Evolutionary conservation across 2,888 invertebrate species (phyloP).

Genomic region (Idaea straminata): DNA sequence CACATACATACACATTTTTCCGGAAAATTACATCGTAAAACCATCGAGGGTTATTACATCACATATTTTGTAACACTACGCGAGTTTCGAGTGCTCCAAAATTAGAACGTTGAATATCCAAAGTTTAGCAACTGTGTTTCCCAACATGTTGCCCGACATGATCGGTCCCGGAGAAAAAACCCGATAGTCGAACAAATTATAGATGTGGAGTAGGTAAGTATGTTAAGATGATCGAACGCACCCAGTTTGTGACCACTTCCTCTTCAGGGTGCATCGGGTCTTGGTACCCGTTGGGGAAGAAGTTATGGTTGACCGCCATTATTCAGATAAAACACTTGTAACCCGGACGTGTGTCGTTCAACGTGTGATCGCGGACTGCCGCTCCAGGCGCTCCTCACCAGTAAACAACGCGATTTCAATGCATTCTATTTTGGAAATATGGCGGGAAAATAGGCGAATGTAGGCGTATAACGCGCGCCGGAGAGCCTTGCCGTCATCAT

Average conservation of each 20-base stretch:
- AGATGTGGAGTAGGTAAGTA: conserved; percentile 21
- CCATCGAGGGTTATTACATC: conserved; percentile 59
- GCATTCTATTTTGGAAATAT: conserved; percentile 79
- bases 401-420: conserved; percentile 76
- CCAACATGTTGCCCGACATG: conserved; percentile 16
- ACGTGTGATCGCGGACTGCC: conserved; percentile 66
- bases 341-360: conserved; percentile 67
- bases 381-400: conserved; percentile 67
- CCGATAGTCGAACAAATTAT: conserved; percentile 6
- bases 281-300: conserved; percentile 78
- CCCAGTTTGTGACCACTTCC: conserved; percentile 82
- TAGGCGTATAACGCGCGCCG: conserved; percentile 60
- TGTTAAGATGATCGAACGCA: conserved; percentile 45
- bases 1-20: conserved; percentile 32
- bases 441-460: conserved; percentile 67
- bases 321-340: conserved; percentile 43
- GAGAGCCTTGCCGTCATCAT: conserved; percentile 54
- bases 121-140: conserved; percentile 26
- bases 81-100: conserved; percentile 61
- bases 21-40: conserved; percentile 48
- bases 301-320: conserved; percentile 73
- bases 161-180: background rate
- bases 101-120: conserved; percentile 52
- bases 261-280: conserved; percentile 79
- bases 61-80: conserved; percentile 69